Conservation (phyloP, 2,888 invertebrate species). For the Miltochrista miniata region DNA sequence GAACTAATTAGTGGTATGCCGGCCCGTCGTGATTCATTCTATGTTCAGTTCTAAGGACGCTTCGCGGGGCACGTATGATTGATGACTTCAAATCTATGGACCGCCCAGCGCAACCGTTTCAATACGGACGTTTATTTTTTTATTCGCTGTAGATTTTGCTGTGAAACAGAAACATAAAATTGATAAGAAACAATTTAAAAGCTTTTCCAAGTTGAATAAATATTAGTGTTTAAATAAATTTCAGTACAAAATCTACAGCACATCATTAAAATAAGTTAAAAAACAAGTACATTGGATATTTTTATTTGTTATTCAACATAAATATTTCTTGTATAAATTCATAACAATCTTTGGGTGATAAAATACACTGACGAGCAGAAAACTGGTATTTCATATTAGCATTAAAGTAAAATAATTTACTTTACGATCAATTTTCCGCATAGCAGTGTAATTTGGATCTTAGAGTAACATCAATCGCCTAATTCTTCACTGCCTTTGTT, state of each 20-base stretch:
- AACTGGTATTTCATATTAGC: slow-evolving; percentile 19
- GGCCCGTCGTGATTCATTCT: slow-evolving; percentile 75
- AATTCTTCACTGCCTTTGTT: slow-evolving; percentile 43
- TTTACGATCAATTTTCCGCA: slow-evolving; percentile 34
- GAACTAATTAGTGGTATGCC: slow-evolving; percentile 46
- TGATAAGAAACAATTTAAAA: not conserved
- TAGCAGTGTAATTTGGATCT: slow-evolving; percentile 61
- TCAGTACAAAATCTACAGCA: slow-evolving; percentile 35
- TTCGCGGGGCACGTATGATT: slow-evolving; percentile 72
- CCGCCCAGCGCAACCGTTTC: slow-evolving; percentile 48
- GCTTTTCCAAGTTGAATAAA: not conserved
- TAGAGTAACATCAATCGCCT: slow-evolving; percentile 66
- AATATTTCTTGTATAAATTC: slow-evolving; percentile 83
- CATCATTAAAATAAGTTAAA: slow-evolving; percentile 24
- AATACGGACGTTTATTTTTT: slow-evolving; percentile 7
- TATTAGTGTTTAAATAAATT: not conserved
- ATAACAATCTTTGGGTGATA: slow-evolving; percentile 84
- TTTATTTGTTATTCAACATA: slow-evolving; percentile 83
- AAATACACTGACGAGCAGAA: slow-evolving; percentile 57
- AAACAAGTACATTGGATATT: slow-evolving; percentile 60
- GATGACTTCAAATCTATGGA: slow-evolving; percentile 84
- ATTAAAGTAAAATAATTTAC: slow-evolving; percentile 19
- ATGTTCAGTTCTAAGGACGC: slow-evolving; percentile 80
- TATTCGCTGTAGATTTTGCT: slow-evolving; percentile 35
- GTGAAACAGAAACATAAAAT: slow-evolving; percentile 17